Percentiles rank a stretch among this genome's conserved stretches.
These are phyloP conservation scores for Oceanodroma leucorhoa DNA, from an alignment of 2,797 vertebrate species.

Conservation along the genomic window DNA sequence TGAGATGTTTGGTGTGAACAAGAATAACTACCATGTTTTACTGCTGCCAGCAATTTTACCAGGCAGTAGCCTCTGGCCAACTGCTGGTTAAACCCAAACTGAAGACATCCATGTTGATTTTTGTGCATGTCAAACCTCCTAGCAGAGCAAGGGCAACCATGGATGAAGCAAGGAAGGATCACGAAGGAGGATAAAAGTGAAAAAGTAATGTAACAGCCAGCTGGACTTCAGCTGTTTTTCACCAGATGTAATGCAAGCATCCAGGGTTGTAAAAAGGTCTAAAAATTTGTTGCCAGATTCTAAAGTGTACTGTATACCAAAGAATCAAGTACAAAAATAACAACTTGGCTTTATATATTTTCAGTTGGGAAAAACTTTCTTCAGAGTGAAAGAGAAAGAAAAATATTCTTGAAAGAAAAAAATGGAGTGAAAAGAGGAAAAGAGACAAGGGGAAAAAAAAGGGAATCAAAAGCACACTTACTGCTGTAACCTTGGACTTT, in stretches of 20 bases:
- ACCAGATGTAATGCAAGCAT: background rate
- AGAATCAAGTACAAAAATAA: background rate
- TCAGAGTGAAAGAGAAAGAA: background rate
- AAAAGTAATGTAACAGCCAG: background rate
- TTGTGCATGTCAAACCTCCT: background rate
- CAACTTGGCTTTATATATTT: background rate
- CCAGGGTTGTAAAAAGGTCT: background rate
- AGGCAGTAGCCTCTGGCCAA: background rate
- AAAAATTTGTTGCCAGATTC: background rate
- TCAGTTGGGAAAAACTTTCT: background rate
- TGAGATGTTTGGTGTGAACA: background rate
- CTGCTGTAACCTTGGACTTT: slow-evolving; percentile 95
- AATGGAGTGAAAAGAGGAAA: background rate
- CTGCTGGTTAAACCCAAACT: background rate
- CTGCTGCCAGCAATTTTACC: background rate
- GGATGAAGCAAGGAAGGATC: background rate
- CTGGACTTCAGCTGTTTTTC: background rate
- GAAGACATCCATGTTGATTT: background rate
- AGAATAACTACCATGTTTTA: background rate
- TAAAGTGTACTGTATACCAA: background rate
- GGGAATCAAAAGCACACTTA: slow-evolving; percentile 69
- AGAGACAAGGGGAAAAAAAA: background rate
- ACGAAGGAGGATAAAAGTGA: background rate
- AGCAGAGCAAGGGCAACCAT: background rate
- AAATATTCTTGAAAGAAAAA: background rate